These are phyloP conservation scores for Zeuzera pyrina DNA, from an alignment of 2,888 invertebrate species.

Conservation along the genomic window DNA sequence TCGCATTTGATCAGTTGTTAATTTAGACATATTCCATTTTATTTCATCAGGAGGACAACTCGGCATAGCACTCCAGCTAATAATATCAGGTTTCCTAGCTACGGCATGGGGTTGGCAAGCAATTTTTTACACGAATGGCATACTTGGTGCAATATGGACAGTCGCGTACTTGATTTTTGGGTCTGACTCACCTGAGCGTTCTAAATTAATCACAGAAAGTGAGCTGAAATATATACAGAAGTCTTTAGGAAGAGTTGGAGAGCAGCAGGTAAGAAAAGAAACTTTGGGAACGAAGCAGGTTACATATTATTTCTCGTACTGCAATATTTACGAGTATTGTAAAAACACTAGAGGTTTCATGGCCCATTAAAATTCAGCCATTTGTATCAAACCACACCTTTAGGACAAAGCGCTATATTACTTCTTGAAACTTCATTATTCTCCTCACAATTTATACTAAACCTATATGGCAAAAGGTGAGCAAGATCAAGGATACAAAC, in stretches of 20 bases:
- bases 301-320: too few relatives aligned
- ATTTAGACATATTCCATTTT: background rate
- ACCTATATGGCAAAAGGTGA: too few relatives aligned
- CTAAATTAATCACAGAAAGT: conserved; percentile 72
- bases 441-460: too few relatives aligned
- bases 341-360: too few relatives aligned
- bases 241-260: conserved; percentile 48
- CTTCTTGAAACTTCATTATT: too few relatives aligned
- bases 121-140: conserved; percentile 83
- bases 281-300: too few relatives aligned
- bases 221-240: conserved; percentile 81
- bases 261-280: conserved; percentile 47
- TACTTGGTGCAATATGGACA: conserved; percentile 75
- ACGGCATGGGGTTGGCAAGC: conserved; percentile 82
- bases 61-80: conserved; percentile 83
- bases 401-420: too few relatives aligned
- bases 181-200: conserved; percentile 76
- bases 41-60: conserved; percentile 80
- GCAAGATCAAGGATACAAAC: too few relatives aligned
- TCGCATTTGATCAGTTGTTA: too few relatives aligned
- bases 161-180: conserved; percentile 75
- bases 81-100: conserved; percentile 80
- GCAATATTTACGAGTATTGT: too few relatives aligned
- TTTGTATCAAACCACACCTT: too few relatives aligned
- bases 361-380: too few relatives aligned